Evolutionary conservation across 2,888 invertebrate species (phyloP).

Genomic region (Phengaris arion): DNA sequence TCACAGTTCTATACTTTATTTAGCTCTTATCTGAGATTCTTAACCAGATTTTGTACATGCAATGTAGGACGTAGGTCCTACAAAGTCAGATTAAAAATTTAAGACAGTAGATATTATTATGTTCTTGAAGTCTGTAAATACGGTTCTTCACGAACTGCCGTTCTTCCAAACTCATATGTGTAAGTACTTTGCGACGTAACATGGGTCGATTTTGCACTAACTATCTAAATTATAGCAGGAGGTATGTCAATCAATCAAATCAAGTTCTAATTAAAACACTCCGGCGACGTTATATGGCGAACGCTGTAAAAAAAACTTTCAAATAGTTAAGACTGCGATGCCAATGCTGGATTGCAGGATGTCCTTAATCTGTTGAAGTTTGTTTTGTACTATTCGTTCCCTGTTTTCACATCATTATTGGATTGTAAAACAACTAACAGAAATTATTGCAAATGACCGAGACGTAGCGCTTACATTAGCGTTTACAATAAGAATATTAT

Average conservation of each 20-base stretch:
- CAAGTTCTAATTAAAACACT: constrained; percentile 18
- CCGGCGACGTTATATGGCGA: background rate
- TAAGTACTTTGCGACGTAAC: background rate
- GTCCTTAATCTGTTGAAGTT: background rate
- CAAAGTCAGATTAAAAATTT: background rate
- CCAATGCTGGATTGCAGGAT: background rate
- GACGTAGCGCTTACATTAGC: background rate
- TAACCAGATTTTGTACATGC: background rate
- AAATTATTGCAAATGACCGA: constrained; percentile 5
- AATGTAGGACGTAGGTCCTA: background rate
- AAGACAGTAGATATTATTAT: too few relatives aligned
- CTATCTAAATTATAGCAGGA: background rate
- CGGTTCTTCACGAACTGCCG: too few relatives aligned
- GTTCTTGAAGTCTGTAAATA: too few relatives aligned
- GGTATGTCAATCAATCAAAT: background rate
- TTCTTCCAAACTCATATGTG: background rate
- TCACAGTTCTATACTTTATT: background rate
- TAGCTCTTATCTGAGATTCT: constrained; percentile 16
- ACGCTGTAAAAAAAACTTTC: background rate
- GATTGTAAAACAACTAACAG: background rate
- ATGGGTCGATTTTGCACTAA: background rate
- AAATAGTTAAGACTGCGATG: background rate
- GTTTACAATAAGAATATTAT: background rate
- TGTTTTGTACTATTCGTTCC: constrained; percentile 10
- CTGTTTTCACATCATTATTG: background rate